These are phyloP conservation scores for Graphium colonna DNA, from an alignment of 2,888 invertebrate genomes.

Conservation along the genomic window DNA sequence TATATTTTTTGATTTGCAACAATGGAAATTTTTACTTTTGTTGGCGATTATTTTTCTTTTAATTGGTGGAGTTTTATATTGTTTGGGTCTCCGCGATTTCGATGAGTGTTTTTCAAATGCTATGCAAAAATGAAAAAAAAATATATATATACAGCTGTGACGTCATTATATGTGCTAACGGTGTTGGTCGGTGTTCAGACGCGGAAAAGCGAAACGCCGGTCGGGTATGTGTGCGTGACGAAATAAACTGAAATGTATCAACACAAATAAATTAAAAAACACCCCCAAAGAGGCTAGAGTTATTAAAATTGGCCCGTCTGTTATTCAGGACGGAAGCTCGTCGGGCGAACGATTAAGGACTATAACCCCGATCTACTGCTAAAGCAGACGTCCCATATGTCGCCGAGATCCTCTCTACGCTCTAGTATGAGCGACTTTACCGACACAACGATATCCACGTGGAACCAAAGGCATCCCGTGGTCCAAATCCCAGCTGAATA, in stretches of 20 bases:
- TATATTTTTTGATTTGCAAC: slow-evolving; percentile 15
- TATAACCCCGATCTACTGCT: slow-evolving; percentile 65
- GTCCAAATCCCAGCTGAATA: slow-evolving; percentile 55
- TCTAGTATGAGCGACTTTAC: slow-evolving; percentile 76
- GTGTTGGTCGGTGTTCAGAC: slow-evolving; percentile 47
- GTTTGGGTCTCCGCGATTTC: slow-evolving; percentile 24
- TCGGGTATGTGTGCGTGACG: slow-evolving; percentile 41
- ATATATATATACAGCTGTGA: not conserved
- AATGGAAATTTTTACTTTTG: slow-evolving; percentile 2
- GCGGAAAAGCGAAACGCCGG: slow-evolving; percentile 21
- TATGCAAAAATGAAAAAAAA: slow-evolving; percentile 24
- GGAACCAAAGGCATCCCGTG: slow-evolving; percentile 60
- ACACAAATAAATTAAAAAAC: slow-evolving; percentile 30
- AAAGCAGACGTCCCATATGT: slow-evolving; percentile 52
- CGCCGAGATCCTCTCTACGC: slow-evolving; percentile 68
- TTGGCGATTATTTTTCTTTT: slow-evolving; percentile 1
- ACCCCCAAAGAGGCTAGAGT: slow-evolving; percentile 27
- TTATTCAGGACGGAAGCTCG: slow-evolving; percentile 63
- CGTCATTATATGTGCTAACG: slow-evolving; percentile 57
- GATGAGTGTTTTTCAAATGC: slow-evolving; percentile 34
- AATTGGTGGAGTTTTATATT: slow-evolving; percentile 21
- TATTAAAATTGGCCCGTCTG: slow-evolving; percentile 40
- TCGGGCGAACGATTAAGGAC: slow-evolving; percentile 68
- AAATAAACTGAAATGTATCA: slow-evolving; percentile 78
- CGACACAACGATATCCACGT: slow-evolving; percentile 73